Evolutionary conservation across 2,113 vertebrate species (phyloP).

Genomic region (Elachura formosa): DNA sequence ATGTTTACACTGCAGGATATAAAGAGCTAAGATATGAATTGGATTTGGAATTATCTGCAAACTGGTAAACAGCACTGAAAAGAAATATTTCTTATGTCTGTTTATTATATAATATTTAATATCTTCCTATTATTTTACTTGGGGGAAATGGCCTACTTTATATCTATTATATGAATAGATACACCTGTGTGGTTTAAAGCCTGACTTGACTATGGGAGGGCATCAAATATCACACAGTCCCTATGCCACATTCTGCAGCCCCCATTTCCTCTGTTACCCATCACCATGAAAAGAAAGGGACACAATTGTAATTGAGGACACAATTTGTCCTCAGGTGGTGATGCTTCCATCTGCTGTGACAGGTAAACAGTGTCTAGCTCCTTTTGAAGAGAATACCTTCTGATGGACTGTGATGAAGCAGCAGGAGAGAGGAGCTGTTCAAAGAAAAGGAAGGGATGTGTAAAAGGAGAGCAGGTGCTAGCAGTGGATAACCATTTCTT

Average conservation of each 20-base stretch:
- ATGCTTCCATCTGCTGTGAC: neutral
- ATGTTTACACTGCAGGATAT: conserved; percentile 28
- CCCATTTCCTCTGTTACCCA: neutral
- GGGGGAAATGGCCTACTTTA: neutral
- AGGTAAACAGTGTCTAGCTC: neutral
- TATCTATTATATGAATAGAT: neutral
- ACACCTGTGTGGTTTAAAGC: neutral
- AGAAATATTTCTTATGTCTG: neutral
- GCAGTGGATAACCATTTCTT: neutral
- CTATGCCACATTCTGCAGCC: neutral
- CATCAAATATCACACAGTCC: neutral
- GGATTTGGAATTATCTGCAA: conserved; percentile 14
- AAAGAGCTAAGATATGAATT: conserved; percentile 5
- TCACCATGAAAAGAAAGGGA: neutral
- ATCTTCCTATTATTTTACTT: neutral
- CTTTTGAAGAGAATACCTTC: neutral
- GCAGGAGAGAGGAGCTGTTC: neutral
- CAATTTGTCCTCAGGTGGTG: neutral
- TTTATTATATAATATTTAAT: neutral
- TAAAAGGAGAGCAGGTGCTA: neutral
- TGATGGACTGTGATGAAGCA: neutral
- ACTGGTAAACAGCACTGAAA: neutral
- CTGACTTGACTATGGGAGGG: neutral
- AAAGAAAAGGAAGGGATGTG: neutral
- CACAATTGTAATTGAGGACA: no score